Conservation (phyloP, 2,113 vertebrate species). For the rat (Rattus norvegicus) region DNA sequence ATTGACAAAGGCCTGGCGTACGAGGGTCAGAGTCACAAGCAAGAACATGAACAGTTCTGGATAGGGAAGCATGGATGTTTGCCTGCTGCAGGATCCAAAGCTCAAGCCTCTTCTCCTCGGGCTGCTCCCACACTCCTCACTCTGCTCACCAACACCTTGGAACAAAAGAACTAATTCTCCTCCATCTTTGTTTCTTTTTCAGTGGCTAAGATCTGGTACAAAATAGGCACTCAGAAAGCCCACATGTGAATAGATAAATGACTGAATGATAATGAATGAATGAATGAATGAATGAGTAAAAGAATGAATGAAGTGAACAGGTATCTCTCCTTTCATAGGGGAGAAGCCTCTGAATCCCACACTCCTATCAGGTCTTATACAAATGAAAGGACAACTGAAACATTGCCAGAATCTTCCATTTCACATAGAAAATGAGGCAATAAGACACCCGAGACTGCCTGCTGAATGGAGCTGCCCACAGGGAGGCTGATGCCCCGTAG, state of each 20-base stretch:
- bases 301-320: neutral
- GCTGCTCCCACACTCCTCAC: neutral
- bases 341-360: neutral
- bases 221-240: neutral
- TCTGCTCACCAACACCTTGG: neutral
- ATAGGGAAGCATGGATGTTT: neutral
- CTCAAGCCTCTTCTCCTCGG: neutral
- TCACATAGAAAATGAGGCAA: neutral
- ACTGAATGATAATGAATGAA: neutral
- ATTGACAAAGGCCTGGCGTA: neutral
- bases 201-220: neutral
- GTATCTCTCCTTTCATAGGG: neutral
- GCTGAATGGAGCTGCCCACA: neutral
- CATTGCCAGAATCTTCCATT: neutral
- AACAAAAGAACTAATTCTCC: constrained; percentile 8
- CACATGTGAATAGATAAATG: neutral
- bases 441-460: neutral
- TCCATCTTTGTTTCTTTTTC: neutral
- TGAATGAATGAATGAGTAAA: neutral
- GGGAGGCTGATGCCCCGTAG: neutral
- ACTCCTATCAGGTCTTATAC: neutral
- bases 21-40: neutral
- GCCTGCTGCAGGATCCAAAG: fast-evolving
- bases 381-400: neutral
- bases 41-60: neutral